Conservation (phyloP, 1,140 invertebrate species). For the Drosophila suzukii region DNA sequence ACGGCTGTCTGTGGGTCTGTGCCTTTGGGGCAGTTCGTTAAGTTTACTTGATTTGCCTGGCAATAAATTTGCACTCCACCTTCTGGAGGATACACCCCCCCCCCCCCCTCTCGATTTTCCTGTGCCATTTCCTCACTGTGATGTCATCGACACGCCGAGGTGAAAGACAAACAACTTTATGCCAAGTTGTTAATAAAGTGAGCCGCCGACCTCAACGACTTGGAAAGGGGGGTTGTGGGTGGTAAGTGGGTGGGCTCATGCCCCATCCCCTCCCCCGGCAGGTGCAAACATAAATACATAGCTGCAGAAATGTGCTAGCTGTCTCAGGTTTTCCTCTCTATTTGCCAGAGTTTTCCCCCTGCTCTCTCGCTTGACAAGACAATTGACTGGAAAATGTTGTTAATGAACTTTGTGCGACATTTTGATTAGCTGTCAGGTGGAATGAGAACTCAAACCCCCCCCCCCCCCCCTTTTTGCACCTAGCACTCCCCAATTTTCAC, state of each 20-base stretch:
- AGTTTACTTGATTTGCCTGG: conserved; percentile 66
- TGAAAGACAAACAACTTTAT: conserved; percentile 80
- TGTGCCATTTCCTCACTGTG: conserved; percentile 28
- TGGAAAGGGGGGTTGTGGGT: neutral
- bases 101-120: neutral
- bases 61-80: conserved; percentile 53
- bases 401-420: conserved; percentile 81
- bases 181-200: conserved; percentile 79
- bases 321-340: conserved; percentile 13
- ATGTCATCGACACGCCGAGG: conserved; percentile 74
- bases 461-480: neutral
- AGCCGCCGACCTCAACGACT: conserved; percentile 59
- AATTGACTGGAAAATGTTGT: conserved; percentile 82
- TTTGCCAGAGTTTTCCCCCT: conserved; percentile 5
- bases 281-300: conserved; percentile 62
- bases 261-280: neutral
- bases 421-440: conserved; percentile 67
- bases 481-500: neutral
- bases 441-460: neutral
- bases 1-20: conserved; percentile 4
- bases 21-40: conserved; percentile 62
- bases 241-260: neutral
- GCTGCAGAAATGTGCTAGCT: conserved; percentile 60
- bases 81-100: too few relatives aligned
- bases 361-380: conserved; percentile 51